Evolutionary conservation across 2,797 vertebrate genomes (phyloP).

Genomic region (Setipinna tenuifilis): DNA sequence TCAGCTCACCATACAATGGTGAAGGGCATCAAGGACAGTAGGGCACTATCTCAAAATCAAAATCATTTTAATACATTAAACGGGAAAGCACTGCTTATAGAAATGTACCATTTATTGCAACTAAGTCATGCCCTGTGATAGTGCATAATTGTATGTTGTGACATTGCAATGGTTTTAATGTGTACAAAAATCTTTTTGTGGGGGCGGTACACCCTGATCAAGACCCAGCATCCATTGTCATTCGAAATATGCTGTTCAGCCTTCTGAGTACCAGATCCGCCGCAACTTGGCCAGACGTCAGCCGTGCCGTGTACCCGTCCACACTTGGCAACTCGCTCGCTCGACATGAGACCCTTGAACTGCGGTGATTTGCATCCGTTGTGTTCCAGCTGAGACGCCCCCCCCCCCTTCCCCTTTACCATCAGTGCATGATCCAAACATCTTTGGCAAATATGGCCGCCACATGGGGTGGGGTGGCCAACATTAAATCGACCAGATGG

Average conservation of each 20-base stretch:
- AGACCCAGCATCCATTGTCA: constrained; percentile 41
- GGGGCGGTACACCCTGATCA: constrained; percentile 88
- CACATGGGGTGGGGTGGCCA: neutral
- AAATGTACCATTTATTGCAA: no score
- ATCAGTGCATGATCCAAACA: constrained; percentile 8
- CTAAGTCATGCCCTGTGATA: no score
- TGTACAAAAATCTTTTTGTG: no score
- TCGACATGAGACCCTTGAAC: neutral
- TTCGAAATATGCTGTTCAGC: no score
- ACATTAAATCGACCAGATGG: constrained; percentile 4
- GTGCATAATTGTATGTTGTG: no score
- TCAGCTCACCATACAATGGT: no score
- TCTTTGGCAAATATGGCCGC: constrained; percentile 13
- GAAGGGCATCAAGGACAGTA: no score
- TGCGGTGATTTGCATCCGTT: constrained; percentile 1
- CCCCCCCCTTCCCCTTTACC: neutral
- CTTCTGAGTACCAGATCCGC: neutral
- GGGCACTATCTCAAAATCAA: no score
- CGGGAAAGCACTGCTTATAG: no score
- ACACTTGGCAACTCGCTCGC: neutral
- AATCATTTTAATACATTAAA: no score
- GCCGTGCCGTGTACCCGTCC: neutral
- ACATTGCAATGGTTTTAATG: no score
- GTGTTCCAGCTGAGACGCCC: neutral
- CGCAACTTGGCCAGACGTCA: neutral